phyloP scores from a whole-genome alignment of 2,113 vertebrate species.

The Pseudorasbora parva region DNA sequence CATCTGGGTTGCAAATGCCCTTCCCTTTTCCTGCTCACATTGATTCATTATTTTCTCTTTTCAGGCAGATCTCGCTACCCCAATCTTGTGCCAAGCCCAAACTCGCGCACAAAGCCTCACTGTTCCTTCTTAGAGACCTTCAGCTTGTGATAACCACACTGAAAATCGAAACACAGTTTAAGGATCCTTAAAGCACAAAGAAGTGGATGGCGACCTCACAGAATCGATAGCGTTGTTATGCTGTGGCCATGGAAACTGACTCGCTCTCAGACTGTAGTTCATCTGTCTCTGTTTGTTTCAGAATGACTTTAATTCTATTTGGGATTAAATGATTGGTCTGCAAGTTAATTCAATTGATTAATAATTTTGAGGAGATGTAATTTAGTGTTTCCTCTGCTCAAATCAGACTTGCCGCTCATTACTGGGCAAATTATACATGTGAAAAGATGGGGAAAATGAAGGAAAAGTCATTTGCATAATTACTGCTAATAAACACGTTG shows the following conservation, averaged over 20 bases:
- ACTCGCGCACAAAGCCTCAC: background rate
- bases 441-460: conserved; percentile 7
- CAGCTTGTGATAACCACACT: background rate
- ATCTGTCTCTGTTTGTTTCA: conserved; percentile 8
- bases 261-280: background rate
- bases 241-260: conserved; percentile 15
- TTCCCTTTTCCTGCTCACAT: conserved; percentile 45
- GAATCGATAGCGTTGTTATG: conserved; percentile 13
- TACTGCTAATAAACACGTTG: conserved; percentile 45
- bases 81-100: conserved; percentile 28
- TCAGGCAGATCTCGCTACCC: conserved; percentile 41
- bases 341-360: conserved; percentile 32
- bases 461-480: conserved; percentile 49
- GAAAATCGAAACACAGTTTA: conserved; percentile 28
- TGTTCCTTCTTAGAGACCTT: conserved; percentile 2
- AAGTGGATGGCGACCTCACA: background rate
- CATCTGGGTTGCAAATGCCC: conserved; percentile 46
- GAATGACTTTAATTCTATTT: conserved; percentile 32
- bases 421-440: conserved; percentile 34
- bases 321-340: conserved; percentile 1
- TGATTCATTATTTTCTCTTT: conserved; percentile 49
- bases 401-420: conserved; percentile 47
- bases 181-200: conserved; percentile 33
- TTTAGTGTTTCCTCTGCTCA: conserved; percentile 24
- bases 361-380: conserved; percentile 36